Percentiles rank a stretch among this genome's conserved stretches.
These are phyloP conservation scores for Penelope pileata DNA, from an alignment of 2,113 vertebrate species.

Conservation along the genomic window DNA sequence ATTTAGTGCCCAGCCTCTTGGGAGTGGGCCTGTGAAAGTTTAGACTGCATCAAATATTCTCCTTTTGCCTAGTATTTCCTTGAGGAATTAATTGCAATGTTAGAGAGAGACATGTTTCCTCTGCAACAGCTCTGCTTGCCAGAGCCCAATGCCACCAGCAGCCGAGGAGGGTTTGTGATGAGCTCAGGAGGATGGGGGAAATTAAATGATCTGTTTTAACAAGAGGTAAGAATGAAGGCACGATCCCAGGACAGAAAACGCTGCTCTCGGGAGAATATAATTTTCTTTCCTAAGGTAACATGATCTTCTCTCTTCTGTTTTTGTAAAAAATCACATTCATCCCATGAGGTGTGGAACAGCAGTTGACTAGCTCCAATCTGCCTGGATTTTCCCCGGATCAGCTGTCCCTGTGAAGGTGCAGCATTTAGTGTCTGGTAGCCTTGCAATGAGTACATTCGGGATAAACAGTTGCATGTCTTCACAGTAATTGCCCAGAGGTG, in stretches of 20 bases:
- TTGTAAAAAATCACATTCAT: neutral
- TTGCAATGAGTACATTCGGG: neutral
- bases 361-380: neutral
- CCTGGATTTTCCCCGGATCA: neutral
- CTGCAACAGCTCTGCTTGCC: neutral
- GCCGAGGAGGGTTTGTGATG: neutral
- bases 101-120: neutral
- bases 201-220: too few relatives aligned
- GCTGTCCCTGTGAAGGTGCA: neutral
- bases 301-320: neutral
- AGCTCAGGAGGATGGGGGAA: neutral
- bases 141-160: neutral
- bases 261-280: neutral
- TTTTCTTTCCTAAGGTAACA: neutral
- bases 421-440: neutral
- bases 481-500: neutral
- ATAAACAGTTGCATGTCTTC: neutral
- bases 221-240: neutral
- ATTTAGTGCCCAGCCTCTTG: rapidly evolving
- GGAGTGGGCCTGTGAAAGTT: neutral
- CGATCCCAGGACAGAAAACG: neutral
- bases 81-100: neutral
- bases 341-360: neutral
- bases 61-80: neutral
- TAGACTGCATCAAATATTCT: neutral